Evolutionary conservation across 1,140 invertebrate species (phyloP).

Genomic region (Pteromalus puparum): DNA sequence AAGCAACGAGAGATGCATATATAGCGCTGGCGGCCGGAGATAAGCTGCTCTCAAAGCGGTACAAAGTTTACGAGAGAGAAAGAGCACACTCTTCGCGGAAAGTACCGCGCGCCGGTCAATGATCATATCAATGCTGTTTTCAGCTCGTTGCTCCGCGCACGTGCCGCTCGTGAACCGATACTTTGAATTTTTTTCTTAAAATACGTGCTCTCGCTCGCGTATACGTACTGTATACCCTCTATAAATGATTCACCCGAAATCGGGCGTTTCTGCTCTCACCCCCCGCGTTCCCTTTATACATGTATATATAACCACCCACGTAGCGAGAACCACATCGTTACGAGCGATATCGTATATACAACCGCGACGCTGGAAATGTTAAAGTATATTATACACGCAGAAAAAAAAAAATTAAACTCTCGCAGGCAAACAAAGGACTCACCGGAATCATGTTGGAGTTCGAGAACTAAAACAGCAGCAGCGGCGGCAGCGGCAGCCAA

Average conservation of each 20-base stretch:
- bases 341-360: background rate
- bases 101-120: background rate
- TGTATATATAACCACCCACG: background rate
- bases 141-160: background rate
- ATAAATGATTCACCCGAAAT: too few species aligned
- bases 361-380: background rate
- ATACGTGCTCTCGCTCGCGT: background rate
- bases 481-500: constrained; percentile 53
- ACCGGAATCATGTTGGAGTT: constrained; percentile 36
- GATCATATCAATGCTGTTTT: background rate
- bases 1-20: background rate
- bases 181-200: background rate
- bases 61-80: constrained; percentile 10
- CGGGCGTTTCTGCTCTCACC: background rate
- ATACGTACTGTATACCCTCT: too few species aligned
- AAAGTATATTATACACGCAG: background rate
- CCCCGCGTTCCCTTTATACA: background rate
- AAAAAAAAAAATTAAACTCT: background rate
- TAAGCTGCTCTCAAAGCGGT: background rate
- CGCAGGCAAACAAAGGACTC: constrained; percentile 8
- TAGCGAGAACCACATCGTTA: background rate
- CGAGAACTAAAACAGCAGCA: constrained; percentile 20
- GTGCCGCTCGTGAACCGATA: background rate
- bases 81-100: background rate
- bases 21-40: background rate